Percentiles rank a stretch among this genome's conserved stretches.
Conservation (phyloP, 1,140 invertebrate genomes). For the Triops longicaudatus region DNA sequence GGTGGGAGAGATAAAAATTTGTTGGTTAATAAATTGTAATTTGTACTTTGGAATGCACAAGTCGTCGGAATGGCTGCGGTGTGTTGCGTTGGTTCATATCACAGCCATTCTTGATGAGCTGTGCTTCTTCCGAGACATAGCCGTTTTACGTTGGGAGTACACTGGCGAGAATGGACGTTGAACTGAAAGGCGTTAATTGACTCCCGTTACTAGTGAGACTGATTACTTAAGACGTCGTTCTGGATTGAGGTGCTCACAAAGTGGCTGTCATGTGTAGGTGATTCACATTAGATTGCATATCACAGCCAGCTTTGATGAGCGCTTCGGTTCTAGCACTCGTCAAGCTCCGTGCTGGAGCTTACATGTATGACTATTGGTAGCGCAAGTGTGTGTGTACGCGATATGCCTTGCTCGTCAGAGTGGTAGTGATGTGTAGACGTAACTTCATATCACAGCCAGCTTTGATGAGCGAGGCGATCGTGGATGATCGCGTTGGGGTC, state of each 20-base stretch:
- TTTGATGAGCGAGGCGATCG: constrained; percentile 67
- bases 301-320: constrained; percentile 74
- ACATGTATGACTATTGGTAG: background rate
- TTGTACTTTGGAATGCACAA: background rate
- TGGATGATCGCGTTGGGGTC: background rate
- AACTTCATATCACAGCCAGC: constrained; percentile 80
- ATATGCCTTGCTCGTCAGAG: constrained; percentile 39
- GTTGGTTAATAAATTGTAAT: background rate
- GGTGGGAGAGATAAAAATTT: background rate
- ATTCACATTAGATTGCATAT: constrained; percentile 45
- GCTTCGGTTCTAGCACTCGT: constrained; percentile 22
- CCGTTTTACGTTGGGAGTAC: background rate
- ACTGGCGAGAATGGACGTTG: background rate
- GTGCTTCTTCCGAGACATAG: constrained; percentile 38
- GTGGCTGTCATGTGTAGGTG: constrained; percentile 29
- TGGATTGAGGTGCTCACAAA: constrained; percentile 27
- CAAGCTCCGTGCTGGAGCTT: background rate
- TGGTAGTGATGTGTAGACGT: constrained; percentile 62
- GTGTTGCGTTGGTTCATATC: constrained; percentile 66
- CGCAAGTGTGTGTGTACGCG: background rate
- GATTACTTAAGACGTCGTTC: background rate
- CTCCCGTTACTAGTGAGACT: background rate
- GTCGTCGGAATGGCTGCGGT: constrained; percentile 73
- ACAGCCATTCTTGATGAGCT: constrained; percentile 82
- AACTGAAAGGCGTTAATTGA: background rate